Evolutionary conservation across 2,888 invertebrate genomes (phyloP), one percentile per base, ranked within the genome.

Genomic region (Bursaphelenchus okinawaensis): DNA sequence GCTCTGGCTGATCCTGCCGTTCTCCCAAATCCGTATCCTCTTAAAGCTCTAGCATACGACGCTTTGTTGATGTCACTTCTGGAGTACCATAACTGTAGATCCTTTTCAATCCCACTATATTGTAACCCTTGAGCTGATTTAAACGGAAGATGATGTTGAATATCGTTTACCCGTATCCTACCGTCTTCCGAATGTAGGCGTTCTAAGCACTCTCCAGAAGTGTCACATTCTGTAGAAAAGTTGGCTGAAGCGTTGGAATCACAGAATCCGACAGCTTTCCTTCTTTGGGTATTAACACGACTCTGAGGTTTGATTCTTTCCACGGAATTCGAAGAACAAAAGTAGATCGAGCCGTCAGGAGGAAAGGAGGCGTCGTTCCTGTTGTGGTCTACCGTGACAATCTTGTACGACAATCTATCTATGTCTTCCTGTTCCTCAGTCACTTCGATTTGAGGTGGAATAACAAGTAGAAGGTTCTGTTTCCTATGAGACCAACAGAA

Each of bases 11-110:
- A 50, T 20, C 60, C 60, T 19, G 52, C 22, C 2, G 29, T 27
- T 20, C 50, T 59, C 12, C 50, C 60, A 29, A 59, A 59, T 22
- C 60, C 60, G 23, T 59, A 59, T 19, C 60, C 60, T n/a, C 20
- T 20, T 20, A 40, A 40, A 50, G 60, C 60, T 1, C 60, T 7
- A 20, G 26, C 12, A 22, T 40, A 20, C 12, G 60, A 40, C 2
- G 51, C 16, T 22, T 20, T 26, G 20, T 50, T 59, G 52, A 59
- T 59, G 24, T 59, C 60, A n/a, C 50, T 19, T 22, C 60, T 31
- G 16, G 60, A 1, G 28, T 55, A 59, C 60, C 60, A 59, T 12
- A 59, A 4, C 28, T 59, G 60, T n/a, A 59, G 60, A 4, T 50
- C 19, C 19, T 59, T 59, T 20, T 59, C 50, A 12, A 56, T 19